A percentile compares a stretch with the other conserved stretches of the same genome.
Evolutionary conservation across 2,888 invertebrate genomes (phyloP).

Genomic region (Bellardia pandia): DNA sequence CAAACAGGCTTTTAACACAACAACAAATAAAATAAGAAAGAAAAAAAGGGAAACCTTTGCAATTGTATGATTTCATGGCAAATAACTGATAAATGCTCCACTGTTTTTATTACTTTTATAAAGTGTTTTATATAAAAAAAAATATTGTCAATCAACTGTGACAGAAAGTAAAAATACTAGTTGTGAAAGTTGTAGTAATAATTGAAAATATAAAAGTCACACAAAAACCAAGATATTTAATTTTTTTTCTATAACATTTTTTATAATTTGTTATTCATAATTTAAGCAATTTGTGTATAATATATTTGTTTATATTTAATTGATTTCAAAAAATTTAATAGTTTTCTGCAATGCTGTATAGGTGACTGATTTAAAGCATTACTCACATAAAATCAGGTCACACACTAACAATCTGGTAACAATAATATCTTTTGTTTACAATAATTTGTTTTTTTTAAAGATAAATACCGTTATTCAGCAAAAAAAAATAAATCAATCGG

Average conservation of each 20-base stretch:
- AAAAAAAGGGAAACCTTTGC: background rate
- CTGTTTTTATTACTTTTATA: background rate
- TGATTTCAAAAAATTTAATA: background rate
- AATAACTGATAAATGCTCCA: constrained; percentile 9
- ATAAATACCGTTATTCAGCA: too few species aligned
- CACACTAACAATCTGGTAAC: too few species aligned
- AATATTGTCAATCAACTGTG: constrained; percentile 63
- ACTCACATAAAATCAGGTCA: too few species aligned
- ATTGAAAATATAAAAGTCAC: background rate
- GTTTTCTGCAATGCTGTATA: background rate
- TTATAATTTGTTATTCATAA: background rate
- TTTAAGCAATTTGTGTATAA: constrained; percentile 4
- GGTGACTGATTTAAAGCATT: background rate
- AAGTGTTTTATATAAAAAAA: background rate
- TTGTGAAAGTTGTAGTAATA: constrained; percentile 62
- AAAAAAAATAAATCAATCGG: too few species aligned
- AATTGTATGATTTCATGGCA: background rate
- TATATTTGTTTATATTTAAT: background rate
- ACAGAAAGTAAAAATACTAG: constrained; percentile 50
- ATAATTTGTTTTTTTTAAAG: too few species aligned
- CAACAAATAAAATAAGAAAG: background rate
- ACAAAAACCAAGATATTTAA: background rate
- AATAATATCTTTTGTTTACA: too few species aligned
- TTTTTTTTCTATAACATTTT: background rate
- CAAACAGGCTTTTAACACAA: constrained; percentile 20